These are phyloP conservation scores for Chloropsis hardwickii DNA, from an alignment of 2,113 vertebrate genomes.

Conservation along the genomic window DNA sequence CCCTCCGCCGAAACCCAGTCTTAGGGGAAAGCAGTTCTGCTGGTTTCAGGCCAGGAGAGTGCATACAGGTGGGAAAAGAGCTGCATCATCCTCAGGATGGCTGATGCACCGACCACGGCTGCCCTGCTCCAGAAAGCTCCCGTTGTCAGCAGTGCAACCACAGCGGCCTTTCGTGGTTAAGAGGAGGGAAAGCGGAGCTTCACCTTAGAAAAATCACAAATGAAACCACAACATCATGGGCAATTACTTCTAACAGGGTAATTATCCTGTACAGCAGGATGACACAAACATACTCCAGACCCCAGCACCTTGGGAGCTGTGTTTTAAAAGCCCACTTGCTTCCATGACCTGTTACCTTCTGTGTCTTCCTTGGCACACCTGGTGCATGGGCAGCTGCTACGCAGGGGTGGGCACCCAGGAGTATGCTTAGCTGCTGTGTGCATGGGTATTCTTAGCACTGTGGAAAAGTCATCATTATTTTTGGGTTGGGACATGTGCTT, in stretches of 20 bases:
- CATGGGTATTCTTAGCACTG: accelerated
- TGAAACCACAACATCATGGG: background rate
- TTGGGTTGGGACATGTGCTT: background rate
- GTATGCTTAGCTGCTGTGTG: background rate
- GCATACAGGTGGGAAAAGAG: background rate
- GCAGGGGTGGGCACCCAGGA: background rate
- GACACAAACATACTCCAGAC: background rate
- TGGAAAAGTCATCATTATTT: background rate
- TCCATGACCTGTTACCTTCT: background rate
- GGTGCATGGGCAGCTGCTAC: accelerated
- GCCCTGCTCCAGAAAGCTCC: background rate
- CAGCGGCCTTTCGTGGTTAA: background rate
- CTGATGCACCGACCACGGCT: background rate
- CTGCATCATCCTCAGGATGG: background rate
- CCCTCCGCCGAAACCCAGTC: background rate
- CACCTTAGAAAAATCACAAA: background rate
- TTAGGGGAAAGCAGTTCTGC: background rate
- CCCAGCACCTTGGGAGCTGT: background rate
- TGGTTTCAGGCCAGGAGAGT: background rate
- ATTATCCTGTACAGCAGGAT: background rate
- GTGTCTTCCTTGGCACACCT: background rate
- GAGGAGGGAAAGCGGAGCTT: background rate
- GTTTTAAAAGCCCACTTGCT: slow-evolving; percentile 12
- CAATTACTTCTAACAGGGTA: slow-evolving; percentile 8
- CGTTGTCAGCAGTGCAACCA: background rate